These are phyloP conservation scores for Bufo gargarizans DNA, from an alignment of 2,113 vertebrate species.

Conservation along the genomic window DNA sequence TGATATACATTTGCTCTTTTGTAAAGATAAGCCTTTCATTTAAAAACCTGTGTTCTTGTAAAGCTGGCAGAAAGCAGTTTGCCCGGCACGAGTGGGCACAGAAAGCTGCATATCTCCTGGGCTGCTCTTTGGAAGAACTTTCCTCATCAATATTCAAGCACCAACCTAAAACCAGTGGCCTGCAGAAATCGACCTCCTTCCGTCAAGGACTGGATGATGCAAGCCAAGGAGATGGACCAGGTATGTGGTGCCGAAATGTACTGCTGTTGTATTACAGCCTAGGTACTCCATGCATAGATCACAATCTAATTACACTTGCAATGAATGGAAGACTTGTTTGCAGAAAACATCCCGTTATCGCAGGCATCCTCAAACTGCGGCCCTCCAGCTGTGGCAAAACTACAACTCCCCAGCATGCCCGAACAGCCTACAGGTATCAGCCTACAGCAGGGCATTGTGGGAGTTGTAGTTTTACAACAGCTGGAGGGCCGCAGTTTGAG, in stretches of 20 bases:
- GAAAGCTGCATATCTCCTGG: conserved; percentile 92
- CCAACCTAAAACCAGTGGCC: conserved; percentile 82
- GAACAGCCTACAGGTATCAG: too few relatives aligned
- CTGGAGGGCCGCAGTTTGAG: too few relatives aligned
- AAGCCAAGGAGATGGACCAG: conserved; percentile 73
- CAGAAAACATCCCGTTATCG: background rate
- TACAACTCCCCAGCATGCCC: too few relatives aligned
- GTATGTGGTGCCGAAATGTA: conserved; percentile 62
- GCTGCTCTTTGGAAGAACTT: conserved; percentile 90
- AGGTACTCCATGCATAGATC: background rate
- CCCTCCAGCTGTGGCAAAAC: too few relatives aligned
- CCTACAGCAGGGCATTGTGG: too few relatives aligned
- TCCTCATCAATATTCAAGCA: conserved; percentile 95
- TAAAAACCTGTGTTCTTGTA: background rate
- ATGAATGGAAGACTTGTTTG: background rate
- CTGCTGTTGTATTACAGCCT: background rate
- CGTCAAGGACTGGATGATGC: conserved; percentile 85
- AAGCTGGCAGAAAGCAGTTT: conserved; percentile 89
- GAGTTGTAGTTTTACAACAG: too few relatives aligned
- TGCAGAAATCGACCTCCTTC: conserved; percentile 91
- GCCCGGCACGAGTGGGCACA: conserved; percentile 97
- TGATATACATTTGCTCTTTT: background rate
- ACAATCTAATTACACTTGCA: background rate
- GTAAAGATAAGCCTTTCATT: background rate
- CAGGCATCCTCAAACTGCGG: too few relatives aligned